These are phyloP conservation scores for Lymantria dispar DNA, from an alignment of 2,888 invertebrate species.

Conservation along the genomic window DNA sequence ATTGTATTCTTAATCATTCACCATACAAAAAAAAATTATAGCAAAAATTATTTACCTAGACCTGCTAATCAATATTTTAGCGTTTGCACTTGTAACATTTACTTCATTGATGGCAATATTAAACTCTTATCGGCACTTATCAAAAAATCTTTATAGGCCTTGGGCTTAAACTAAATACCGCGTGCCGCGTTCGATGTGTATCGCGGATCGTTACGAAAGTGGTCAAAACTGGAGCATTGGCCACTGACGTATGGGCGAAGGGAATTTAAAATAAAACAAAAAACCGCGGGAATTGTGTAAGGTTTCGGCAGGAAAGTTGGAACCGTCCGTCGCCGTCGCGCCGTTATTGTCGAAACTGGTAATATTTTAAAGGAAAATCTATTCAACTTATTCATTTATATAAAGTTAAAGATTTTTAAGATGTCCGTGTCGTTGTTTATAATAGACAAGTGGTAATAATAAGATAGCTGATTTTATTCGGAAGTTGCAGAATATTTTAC, in stretches of 20 bases:
- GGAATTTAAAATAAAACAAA: conserved; percentile 36
- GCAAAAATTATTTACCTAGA: too few relatives aligned
- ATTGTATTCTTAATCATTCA: too few relatives aligned
- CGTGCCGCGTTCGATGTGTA: conserved; percentile 29
- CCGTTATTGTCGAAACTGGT: background rate
- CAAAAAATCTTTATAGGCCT: conserved; percentile 28
- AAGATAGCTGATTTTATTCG: too few relatives aligned
- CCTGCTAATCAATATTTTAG: too few relatives aligned
- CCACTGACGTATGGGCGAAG: conserved; percentile 29
- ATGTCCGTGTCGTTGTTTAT: too few relatives aligned
- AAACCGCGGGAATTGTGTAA: conserved; percentile 39
- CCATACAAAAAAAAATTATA: too few relatives aligned
- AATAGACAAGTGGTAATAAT: too few relatives aligned
- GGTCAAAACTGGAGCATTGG: conserved; percentile 37
- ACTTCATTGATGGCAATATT: conserved; percentile 16
- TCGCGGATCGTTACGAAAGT: conserved; percentile 43
- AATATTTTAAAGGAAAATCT: background rate
- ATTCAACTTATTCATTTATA: background rate
- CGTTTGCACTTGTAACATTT: conserved; percentile 5
- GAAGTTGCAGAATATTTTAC: too few relatives aligned
- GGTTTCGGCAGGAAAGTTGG: conserved; percentile 28
- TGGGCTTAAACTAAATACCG: conserved; percentile 16
- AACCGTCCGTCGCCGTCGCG: conserved; percentile 4
- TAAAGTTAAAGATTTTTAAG: too few relatives aligned
- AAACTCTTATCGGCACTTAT: conserved; percentile 29